phyloP scores from a whole-genome alignment of 2,113 vertebrate genomes.

The Ploceus nigricollis region DNA sequence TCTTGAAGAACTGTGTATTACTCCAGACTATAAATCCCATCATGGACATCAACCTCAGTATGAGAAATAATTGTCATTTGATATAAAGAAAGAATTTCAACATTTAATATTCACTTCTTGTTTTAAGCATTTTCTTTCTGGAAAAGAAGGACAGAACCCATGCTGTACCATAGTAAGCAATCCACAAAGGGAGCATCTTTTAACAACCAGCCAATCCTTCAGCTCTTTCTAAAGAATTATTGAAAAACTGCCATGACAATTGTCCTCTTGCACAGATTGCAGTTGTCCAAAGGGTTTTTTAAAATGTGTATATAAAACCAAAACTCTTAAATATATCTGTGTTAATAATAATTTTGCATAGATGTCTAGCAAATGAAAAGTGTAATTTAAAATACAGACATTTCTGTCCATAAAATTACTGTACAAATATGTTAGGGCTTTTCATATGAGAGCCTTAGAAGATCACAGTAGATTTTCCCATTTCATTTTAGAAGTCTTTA shows the following conservation, averaged over 20 bases:
- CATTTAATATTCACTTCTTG: not conserved
- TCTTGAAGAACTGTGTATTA: not conserved
- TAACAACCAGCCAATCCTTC: not conserved
- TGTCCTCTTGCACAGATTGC: not conserved
- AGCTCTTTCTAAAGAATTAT: not conserved
- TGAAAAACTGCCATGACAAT: not conserved
- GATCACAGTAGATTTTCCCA: not conserved
- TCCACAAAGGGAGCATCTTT: not conserved
- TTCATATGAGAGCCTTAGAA: not conserved
- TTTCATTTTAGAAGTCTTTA: not conserved
- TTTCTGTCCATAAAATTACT: not conserved
- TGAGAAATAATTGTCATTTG: not conserved
- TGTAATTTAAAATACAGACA: not conserved
- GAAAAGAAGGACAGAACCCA: not conserved
- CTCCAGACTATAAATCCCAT: not conserved
- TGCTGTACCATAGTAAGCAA: not conserved
- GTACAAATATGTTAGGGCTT: fast-evolving
- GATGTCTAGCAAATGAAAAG: not conserved
- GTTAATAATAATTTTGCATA: not conserved
- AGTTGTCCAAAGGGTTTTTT: not conserved
- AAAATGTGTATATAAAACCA: not conserved
- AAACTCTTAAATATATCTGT: not conserved
- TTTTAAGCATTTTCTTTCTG: not conserved
- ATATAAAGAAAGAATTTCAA: not conserved
- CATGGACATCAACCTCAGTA: not conserved